Evolutionary conservation across 2,888 invertebrate genomes (phyloP).

Genomic region (Drosophila falleni): DNA sequence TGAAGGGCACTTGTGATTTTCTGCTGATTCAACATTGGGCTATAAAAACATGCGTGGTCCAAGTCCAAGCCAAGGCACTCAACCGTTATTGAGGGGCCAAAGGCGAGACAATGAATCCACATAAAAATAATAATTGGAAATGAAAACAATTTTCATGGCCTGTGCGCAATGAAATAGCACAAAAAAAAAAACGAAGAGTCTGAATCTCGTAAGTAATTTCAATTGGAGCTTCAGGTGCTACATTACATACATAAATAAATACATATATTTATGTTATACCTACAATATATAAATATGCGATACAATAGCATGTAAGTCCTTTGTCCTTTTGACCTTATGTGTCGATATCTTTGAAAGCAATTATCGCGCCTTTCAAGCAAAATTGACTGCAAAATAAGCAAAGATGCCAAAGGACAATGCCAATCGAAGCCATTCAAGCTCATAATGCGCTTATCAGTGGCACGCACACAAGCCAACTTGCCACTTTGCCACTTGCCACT

Average conservation of each 20-base stretch:
- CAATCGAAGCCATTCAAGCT: conserved; percentile 59
- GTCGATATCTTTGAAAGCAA: conserved; percentile 43
- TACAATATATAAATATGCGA: background rate
- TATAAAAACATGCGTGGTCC: conserved; percentile 70
- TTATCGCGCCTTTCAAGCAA: conserved; percentile 58
- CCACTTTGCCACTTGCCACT: conserved; percentile 24
- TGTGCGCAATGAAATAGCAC: conserved; percentile 66
- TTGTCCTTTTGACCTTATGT: conserved; percentile 60
- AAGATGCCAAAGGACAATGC: conserved; percentile 38
- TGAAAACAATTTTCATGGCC: conserved; percentile 79
- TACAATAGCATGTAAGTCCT: conserved; percentile 12
- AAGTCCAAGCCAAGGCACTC: background rate
- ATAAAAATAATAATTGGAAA: conserved; percentile 82
- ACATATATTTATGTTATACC: background rate
- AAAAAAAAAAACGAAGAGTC: conserved; percentile 46
- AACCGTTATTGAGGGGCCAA: background rate
- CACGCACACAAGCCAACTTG: conserved; percentile 41
- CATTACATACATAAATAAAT: conserved; percentile 10
- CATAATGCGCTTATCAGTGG: conserved; percentile 77
- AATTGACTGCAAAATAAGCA: conserved; percentile 54
- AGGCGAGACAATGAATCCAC: conserved; percentile 71
- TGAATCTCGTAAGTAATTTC: conserved; percentile 34
- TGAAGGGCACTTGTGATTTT: conserved; percentile 62
- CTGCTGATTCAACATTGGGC: conserved; percentile 68
- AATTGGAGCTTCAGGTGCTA: conserved; percentile 58